A percentile compares a stretch with the other conserved stretches of the same genome.
Evolutionary conservation across 2,888 invertebrate genomes (phyloP).

Genomic region (Ichneumon xanthorius): DNA sequence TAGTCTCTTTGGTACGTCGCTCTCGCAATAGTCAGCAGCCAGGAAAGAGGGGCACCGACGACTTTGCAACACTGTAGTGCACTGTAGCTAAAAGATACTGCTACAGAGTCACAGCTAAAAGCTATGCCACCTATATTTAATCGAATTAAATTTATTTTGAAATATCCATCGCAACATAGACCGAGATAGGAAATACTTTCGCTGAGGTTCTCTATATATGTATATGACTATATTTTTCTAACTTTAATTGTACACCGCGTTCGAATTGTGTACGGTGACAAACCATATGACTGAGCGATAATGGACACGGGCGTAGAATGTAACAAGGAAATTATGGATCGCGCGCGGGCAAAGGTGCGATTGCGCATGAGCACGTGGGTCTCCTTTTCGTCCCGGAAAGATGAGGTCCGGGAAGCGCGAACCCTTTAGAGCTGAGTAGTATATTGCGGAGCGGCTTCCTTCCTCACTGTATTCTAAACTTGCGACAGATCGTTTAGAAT

Average conservation of each 20-base stretch:
- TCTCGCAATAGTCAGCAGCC: constrained; percentile 50
- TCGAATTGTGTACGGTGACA: neutral
- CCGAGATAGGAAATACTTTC: neutral
- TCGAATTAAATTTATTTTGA: neutral
- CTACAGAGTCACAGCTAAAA: neutral
- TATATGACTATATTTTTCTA: too few relatives aligned
- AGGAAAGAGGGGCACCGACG: constrained; percentile 55
- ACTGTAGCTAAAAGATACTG: constrained; percentile 2
- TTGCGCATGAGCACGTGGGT: constrained; percentile 78
- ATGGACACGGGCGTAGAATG: constrained; percentile 64
- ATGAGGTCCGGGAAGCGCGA: constrained; percentile 38
- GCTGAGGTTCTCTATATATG: neutral
- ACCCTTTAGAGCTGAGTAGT: constrained; percentile 56
- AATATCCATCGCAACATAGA: neutral
- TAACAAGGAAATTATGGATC: constrained; percentile 83
- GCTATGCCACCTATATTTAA: neutral
- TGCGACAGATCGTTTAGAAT: neutral
- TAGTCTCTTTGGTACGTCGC: constrained; percentile 59
- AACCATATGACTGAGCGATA: constrained; percentile 7
- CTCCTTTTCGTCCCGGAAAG: constrained; percentile 57
- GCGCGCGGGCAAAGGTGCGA: constrained; percentile 71
- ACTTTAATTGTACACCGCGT: neutral
- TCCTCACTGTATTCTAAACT: neutral
- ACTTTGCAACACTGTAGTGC: constrained; percentile 24
- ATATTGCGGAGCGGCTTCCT: neutral